Base-by-base conservation (phyloP, 2,113 vertebrate species). In the Heliornis fulica region DNA sequence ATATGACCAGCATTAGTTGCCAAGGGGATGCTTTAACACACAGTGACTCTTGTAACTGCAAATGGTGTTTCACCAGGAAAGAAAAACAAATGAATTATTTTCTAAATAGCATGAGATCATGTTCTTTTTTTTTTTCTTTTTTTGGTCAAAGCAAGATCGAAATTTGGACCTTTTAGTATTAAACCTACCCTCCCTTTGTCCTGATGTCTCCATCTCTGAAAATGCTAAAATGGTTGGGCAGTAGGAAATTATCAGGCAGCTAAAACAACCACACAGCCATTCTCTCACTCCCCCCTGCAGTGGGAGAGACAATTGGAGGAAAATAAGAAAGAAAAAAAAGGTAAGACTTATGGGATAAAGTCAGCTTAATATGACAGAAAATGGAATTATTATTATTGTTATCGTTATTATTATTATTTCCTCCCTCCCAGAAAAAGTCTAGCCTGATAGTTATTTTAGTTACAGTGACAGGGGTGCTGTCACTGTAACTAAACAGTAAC, bases 131-230 rank as follows among this genome's bases (percentile, higher is more conserved):
- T 9, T 29, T 54, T 41, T 51, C 28, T 11, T 13, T 12, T 1
- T 3, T 18, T 71, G n/a, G 6, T 9, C 21, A 31, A 53, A 45
- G 5, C 10, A 53, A 72, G 32, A 54, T 54, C 59, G 46, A 63
- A 91, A 66, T 69, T 64, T 56, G 7, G 34, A 45, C 43, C 72
- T 69, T 64, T 41, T 43, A 17, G 13, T 68, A 36, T 40, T 28
- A 80, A 45, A 32, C 1, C 0, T 1, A 0, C 4, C 5, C 29
- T 22, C 5, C 5, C 29, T 22, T 4, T 53, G 6, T 25, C 36
- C 29, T 68, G 22, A 56, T 69, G 26, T 69, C 6, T 13, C 7
- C 4, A 3, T 51, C 23, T 60, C 26, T 40, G 19, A 53, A 85
- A 15, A 48, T n/a, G 9, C 5, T 76, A 29, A 72, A 59, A 34